Base-by-base conservation (phyloP, 37 sponge, comb jelly and placozoan species). In the Hexactinellida sp. region DNA sequence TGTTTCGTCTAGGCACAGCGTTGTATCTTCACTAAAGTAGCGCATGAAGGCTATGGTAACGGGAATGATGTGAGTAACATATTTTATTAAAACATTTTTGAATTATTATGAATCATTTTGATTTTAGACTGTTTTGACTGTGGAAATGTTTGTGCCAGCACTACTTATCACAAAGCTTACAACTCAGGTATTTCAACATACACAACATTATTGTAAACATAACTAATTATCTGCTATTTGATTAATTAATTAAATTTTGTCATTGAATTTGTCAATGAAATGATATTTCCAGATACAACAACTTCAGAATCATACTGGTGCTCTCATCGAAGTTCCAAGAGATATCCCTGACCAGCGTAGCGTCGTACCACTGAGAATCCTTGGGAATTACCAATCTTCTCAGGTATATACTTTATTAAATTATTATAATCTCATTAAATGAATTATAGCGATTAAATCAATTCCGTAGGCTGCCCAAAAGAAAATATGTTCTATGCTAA, bases 281-380 rank as follows among this genome's bases (percentile, higher is more conserved):
- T n/a, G n/a, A n/a, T n/a, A n/a, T n/a, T n/a, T n/a, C n/a, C n/a
- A 63, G 76, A 63, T 63, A 63, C 76, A 63, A 63, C 76, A 63
- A 28, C 76, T 63, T 7, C 76, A 63, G 13, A 63, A 63, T 28
- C 76, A 63, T n/a, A 63, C 76, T 21, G 76, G 76, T 63, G 76
- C 76, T n/a, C 76, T 63, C 28, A 63, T 63, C 13, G 76, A 63
- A 23, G 13, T 63, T 63, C 76, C 76, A 32, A 63, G 76, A n/a
- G 76, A 63, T 28, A 63, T 63, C 3, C 3, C 76, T 10, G 76
- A 63, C 30, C 76, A 63, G 3, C 3, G 76, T 7, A 63, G 34
- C 13, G 76, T 63, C 34, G 30, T 63, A 7, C 34, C 76, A 63
- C 76, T 63, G 5, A 63, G 76, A 63, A 63, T 63, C 30, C 76